These are phyloP conservation scores for Protula sp. DNA, from an alignment of 2,888 invertebrate genomes.

Conservation along the genomic window DNA sequence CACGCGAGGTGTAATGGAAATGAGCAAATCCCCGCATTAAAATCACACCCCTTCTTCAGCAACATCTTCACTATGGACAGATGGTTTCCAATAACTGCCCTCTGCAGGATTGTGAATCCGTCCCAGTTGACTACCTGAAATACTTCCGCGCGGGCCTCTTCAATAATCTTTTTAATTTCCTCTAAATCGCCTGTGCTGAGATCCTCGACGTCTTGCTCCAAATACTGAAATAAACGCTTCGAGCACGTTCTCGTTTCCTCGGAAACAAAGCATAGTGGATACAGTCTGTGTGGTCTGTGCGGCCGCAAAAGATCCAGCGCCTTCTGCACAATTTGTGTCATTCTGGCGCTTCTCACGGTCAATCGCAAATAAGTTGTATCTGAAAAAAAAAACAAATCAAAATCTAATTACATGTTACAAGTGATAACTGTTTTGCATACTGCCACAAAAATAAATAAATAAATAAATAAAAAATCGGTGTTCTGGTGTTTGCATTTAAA, in stretches of 20 bases:
- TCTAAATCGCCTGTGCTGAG: conserved; percentile 19
- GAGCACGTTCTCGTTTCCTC: conserved; percentile 21
- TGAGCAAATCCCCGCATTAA: conserved; percentile 68
- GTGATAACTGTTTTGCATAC: too few relatives aligned
- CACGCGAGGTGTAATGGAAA: conserved; percentile 72
- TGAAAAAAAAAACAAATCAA: too few relatives aligned
- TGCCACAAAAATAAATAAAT: too few relatives aligned
- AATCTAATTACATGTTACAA: too few relatives aligned
- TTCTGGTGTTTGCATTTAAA: too few relatives aligned
- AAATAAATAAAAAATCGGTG: too few relatives aligned
- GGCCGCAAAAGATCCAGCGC: conserved; percentile 23
- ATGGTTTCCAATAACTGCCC: conserved; percentile 68
- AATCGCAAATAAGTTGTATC: too few relatives aligned
- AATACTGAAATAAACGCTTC: conserved; percentile 21
- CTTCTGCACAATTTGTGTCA: conserved; percentile 25
- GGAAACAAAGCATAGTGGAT: conserved; percentile 25
- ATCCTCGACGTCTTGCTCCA: conserved; percentile 15
- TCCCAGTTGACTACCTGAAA: conserved; percentile 39
- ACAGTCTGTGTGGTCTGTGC: conserved; percentile 21
- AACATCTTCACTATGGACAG: conserved; percentile 61
- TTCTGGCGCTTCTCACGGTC: too few relatives aligned
- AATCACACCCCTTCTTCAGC: conserved; percentile 59
- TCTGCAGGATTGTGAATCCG: conserved; percentile 69
- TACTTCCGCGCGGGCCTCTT: conserved; percentile 21
- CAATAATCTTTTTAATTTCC: conserved; percentile 22